Evolutionary conservation across 1,140 invertebrate genomes (phyloP), one percentile per base, ranked within the genome.

Genomic region (Papilio dardanus): DNA sequence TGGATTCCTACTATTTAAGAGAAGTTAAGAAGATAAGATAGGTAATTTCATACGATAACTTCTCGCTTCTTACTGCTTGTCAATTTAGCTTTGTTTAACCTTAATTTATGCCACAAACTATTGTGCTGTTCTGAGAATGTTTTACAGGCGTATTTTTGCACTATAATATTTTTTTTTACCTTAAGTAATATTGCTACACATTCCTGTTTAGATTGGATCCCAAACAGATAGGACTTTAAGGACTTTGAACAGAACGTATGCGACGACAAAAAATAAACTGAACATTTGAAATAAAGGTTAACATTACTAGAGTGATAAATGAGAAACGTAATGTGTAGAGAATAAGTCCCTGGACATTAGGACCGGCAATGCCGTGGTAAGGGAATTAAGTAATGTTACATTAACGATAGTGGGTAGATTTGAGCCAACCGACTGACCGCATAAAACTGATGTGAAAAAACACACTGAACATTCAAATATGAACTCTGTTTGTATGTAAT

Each of bases 341-440:
- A 62, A 62, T 62, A 62, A 62, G 24, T 62, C 54, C 54, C 50
- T 24, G 50, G 50, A 54, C 21, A 54, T 54, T 54, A 54, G 50
- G 21, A 54, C 21, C 50, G 16, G 12, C 50, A 54, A 24, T 54
- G 21, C 50, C 54, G 21, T 28, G 24, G 54, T 28, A 62, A 62
- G 54, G 54, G 54, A 62, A 62, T 62, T 62, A 62, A 62, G 54
- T 54, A 54, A 54, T 54, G 50, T 62, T 62, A 62, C 54, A 62
- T 62, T 62, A 62, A 62, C 54, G 21, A 62, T 62, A 62, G 54
- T 62, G 54, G 54, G 54, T 62, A 62, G 2, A 62, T 62, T 62
- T 62, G 54, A 62, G 54, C 54, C 24, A 62, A 62, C 54, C 21
- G 54, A 28, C 21, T 62, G 12, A 28, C 12, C 54, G 54, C 54